Percentiles rank a stretch among this genome's conserved stretches.
Evolutionary conservation across 2,797 vertebrate species (phyloP).

Genomic region (Channa striata): DNA sequence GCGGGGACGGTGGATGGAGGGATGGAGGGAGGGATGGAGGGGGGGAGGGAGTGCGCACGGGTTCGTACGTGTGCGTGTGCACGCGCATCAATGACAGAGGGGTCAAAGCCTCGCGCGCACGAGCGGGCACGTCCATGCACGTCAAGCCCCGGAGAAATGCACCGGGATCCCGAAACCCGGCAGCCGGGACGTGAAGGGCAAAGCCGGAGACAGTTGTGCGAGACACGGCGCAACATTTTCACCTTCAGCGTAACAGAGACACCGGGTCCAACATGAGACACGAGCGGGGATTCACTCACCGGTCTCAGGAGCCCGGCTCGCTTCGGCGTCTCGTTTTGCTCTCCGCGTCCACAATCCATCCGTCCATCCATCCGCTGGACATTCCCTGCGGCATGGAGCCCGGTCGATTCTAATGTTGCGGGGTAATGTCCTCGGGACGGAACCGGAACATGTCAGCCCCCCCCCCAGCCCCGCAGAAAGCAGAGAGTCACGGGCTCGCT

Average conservation of each 20-base stretch:
- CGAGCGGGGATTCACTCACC: conserved; percentile 70
- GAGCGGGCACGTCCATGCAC: conserved; percentile 31
- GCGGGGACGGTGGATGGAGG: too few relatives aligned
- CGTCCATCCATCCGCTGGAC: conserved; percentile 80
- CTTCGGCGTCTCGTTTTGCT: conserved; percentile 56
- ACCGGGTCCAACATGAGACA: neutral
- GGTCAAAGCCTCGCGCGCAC: conserved; percentile 79
- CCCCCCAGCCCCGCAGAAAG: neutral
- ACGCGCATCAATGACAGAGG: conserved; percentile 87
- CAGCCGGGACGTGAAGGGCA: conserved; percentile 78
- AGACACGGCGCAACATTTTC: conserved; percentile 64
- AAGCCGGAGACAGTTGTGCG: conserved; percentile 64
- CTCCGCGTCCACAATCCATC: conserved; percentile 73
- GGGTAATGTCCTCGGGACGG: conserved; percentile 67
- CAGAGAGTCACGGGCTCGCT: conserved; percentile 45
- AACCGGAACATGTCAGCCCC: conserved; percentile 49
- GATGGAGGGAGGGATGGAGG: neutral
- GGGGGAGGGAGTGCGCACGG: conserved; percentile 27
- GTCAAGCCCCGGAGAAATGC: conserved; percentile 24
- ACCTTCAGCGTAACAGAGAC: conserved; percentile 55
- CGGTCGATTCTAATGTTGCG: conserved; percentile 62
- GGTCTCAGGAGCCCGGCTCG: conserved; percentile 71
- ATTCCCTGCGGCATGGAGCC: conserved; percentile 74
- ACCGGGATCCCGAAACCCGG: conserved; percentile 29
- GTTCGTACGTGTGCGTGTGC: conserved; percentile 41